A percentile compares a stretch with the other conserved stretches of the same genome.
Evolutionary conservation across 2,888 invertebrate genomes (phyloP).

Genomic region (Melipona bicolor): DNA sequence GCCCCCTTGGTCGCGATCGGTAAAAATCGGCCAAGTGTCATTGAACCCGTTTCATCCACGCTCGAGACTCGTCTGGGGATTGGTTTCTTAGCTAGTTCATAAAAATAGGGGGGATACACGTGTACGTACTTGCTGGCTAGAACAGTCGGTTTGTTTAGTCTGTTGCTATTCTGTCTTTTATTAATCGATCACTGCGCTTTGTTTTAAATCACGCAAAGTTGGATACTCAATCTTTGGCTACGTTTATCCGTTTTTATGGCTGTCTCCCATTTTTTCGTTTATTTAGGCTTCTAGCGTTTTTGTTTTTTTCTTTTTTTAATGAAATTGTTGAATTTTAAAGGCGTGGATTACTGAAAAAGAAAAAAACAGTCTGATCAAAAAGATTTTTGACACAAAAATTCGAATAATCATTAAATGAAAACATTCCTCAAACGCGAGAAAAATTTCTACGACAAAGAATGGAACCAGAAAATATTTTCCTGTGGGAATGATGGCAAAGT

Average conservation of each 20-base stretch:
- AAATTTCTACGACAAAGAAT: no score
- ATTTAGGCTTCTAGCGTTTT: no score
- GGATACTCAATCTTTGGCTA: neutral
- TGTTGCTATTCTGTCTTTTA: neutral
- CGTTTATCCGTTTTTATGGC: neutral
- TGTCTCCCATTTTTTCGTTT: neutral
- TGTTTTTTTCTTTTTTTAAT: no score
- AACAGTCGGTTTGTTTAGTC: neutral
- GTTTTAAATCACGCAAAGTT: neutral
- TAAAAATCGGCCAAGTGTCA: conserved; percentile 29
- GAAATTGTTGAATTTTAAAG: no score
- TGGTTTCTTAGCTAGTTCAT: neutral
- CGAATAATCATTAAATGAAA: no score
- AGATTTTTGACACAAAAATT: no score
- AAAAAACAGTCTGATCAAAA: no score
- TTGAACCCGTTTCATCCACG: conserved; percentile 42
- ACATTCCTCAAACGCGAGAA: no score
- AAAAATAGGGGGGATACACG: conserved; percentile 1
- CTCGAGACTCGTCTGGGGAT: neutral
- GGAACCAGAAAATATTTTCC: no score
- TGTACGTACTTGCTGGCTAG: neutral
- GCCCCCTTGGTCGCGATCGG: conserved; percentile 5
- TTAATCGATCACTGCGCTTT: neutral
- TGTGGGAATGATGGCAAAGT: no score
- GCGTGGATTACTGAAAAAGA: no score